A percentile compares a stretch with the other conserved stretches of the same genome.
phyloP scores from a whole-genome alignment of 2,113 vertebrate species.

The Madoqua kirkii region DNA sequence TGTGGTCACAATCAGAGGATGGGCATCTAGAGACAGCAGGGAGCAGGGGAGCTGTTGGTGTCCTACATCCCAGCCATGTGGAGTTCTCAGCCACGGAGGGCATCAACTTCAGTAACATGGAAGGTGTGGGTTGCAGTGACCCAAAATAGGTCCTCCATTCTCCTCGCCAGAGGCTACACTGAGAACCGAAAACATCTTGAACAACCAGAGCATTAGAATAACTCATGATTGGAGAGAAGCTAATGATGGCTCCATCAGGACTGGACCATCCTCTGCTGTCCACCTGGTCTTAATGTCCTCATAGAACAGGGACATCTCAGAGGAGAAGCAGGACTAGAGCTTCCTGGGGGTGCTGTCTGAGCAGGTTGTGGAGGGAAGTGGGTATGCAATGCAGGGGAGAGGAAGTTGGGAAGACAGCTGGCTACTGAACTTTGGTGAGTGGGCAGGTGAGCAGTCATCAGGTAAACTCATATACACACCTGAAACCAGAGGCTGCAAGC shows the following conservation, averaged over 20 bases:
- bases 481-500: background rate
- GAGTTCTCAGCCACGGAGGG: background rate
- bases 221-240: background rate
- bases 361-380: too few species aligned
- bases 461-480: background rate
- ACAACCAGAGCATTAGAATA: background rate
- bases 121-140: background rate
- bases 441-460: background rate
- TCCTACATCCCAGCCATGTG: background rate
- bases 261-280: background rate
- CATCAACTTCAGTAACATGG: background rate
- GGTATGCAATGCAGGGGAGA: background rate
- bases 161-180: background rate
- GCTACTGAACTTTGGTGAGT: background rate
- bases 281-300: background rate
- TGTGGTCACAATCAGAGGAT: background rate
- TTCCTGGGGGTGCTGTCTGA: background rate
- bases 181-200: too few species aligned
- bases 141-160: background rate
- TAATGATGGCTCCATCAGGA: too few species aligned
- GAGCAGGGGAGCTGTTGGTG: background rate
- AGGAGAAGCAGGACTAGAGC: background rate
- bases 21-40: background rate
- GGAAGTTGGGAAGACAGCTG: background rate
- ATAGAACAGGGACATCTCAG: background rate